phyloP scores from a whole-genome alignment of 2,888 invertebrate species.

The Gonocerus acuteangulatus region DNA sequence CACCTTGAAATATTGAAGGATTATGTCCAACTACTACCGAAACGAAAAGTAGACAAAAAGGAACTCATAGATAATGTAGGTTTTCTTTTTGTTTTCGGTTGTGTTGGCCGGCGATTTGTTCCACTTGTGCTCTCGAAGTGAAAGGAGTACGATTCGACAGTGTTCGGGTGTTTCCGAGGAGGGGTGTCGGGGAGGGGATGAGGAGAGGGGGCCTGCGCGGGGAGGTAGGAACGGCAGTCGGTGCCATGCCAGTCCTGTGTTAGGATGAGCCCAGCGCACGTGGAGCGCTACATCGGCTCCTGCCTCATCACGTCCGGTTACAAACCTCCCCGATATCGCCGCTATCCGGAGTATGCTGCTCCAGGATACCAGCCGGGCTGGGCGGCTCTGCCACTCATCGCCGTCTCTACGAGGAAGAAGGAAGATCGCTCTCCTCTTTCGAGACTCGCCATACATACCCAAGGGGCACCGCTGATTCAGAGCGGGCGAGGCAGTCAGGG shows the following conservation, averaged over 20 bases:
- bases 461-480: constrained; percentile 75
- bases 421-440: constrained; percentile 52
- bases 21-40: no score
- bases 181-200: constrained; percentile 27
- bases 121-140: neutral
- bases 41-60: no score
- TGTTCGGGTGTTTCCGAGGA: constrained; percentile 20
- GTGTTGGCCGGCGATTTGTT: no score
- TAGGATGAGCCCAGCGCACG: constrained; percentile 16
- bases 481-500: constrained; percentile 50
- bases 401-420: constrained; percentile 47
- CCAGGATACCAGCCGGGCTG: constrained; percentile 32
- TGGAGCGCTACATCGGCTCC: constrained; percentile 56
- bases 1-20: no score
- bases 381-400: constrained; percentile 53
- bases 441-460: constrained; percentile 71
- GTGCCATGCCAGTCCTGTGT: constrained; percentile 40
- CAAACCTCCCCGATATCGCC: constrained; percentile 39
- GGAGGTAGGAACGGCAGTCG: constrained; percentile 44
- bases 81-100: no score
- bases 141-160: constrained; percentile 4
- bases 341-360: constrained; percentile 18
- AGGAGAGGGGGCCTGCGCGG: constrained; percentile 28
- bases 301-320: constrained; percentile 50
- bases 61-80: no score